Percentiles rank a stretch among this genome's conserved stretches.
These are phyloP conservation scores for Erpobdella octoculata DNA, from an alignment of 2,888 invertebrate species.

Conservation along the genomic window DNA sequence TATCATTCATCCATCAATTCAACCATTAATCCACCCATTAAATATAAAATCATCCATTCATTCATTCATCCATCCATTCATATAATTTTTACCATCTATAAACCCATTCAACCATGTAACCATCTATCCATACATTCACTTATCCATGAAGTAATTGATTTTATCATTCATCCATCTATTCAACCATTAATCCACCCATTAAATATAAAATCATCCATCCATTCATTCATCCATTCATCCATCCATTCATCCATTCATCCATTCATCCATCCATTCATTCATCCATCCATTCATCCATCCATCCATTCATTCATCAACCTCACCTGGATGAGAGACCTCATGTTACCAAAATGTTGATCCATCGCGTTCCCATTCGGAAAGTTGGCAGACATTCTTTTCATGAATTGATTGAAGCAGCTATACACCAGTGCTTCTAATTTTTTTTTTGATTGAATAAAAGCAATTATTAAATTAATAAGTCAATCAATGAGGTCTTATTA, in stretches of 20 bases:
- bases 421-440: conserved; percentile 82
- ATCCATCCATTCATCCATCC: not conserved
- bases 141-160: not conserved
- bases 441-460: conserved; percentile 38
- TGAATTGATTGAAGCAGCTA: conserved; percentile 80
- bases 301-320: not conserved
- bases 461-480: not conserved
- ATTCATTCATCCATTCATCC: too few species aligned
- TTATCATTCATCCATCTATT: not conserved
- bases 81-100: not conserved
- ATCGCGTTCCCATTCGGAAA: conserved; percentile 82
- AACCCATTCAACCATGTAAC: not conserved
- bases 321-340: conserved; percentile 63
- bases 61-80: not conserved
- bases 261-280: too few species aligned
- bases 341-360: conserved; percentile 91
- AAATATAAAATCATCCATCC: too few species aligned
- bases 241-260: too few species aligned
- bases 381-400: conserved; percentile 82
- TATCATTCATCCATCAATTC: too few species aligned
- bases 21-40: not conserved
- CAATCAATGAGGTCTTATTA: not conserved
- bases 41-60: not conserved
- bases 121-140: too few species aligned
- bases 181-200: too few species aligned